phyloP scores from a whole-genome alignment of 2,113 vertebrate genomes.

The Drymodes brunneopygia region DNA sequence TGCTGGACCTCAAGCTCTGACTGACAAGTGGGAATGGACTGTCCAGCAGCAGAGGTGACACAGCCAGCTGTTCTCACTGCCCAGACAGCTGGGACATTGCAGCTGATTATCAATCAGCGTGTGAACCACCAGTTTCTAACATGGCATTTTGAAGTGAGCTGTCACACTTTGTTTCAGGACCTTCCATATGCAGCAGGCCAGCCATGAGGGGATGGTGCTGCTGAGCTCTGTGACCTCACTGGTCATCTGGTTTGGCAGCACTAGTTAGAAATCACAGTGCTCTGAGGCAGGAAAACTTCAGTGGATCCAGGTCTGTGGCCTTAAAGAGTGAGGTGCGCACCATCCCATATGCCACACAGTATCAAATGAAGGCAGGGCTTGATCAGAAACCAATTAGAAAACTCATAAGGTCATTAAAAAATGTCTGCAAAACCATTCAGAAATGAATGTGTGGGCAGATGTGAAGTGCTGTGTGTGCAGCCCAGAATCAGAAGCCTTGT shows the following conservation, averaged over 20 bases:
- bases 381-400: background rate
- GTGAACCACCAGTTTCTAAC: background rate
- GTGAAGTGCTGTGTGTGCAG: background rate
- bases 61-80: background rate
- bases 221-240: background rate
- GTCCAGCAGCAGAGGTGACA: background rate
- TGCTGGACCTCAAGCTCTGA: background rate
- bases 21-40: rapidly evolving
- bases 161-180: background rate
- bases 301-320: background rate
- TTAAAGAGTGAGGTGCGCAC: background rate
- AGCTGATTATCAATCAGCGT: background rate
- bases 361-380: background rate
- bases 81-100: background rate
- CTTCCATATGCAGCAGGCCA: background rate
- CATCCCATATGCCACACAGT: background rate
- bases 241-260: background rate
- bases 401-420: background rate
- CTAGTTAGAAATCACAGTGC: rapidly evolving
- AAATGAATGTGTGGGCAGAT: background rate
- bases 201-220: background rate
- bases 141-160: background rate
- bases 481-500: background rate
- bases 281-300: background rate
- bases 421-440: background rate